Conservation (phyloP, 2,888 invertebrate genomes). For the Nemotelus pantherinus region DNA sequence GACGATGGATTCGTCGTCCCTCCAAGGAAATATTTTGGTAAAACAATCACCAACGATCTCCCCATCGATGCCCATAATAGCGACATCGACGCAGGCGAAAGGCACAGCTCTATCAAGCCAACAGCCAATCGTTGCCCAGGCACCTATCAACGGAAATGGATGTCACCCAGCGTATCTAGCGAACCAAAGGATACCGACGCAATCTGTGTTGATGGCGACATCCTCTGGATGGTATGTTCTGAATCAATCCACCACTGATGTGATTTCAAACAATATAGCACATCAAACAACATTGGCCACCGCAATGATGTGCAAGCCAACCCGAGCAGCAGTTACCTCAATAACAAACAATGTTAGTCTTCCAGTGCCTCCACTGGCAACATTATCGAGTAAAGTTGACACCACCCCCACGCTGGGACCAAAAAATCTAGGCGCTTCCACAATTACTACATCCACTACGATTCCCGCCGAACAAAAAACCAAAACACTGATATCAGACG, state of each 20-base stretch:
- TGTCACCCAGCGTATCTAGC: slow-evolving; percentile 34
- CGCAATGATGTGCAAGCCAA: slow-evolving; percentile 39
- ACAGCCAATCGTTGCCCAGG: slow-evolving; percentile 16
- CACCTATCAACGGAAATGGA: slow-evolving; percentile 34
- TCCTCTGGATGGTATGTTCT: slow-evolving; percentile 57
- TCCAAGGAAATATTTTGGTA: slow-evolving; percentile 48
- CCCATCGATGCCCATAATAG: slow-evolving; percentile 49
- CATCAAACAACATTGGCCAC: slow-evolving; percentile 36
- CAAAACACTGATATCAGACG: slow-evolving; percentile 57
- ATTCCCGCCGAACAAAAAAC: slow-evolving; percentile 46
- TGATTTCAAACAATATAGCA: slow-evolving; percentile 49
- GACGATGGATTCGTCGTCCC: slow-evolving; percentile 44
- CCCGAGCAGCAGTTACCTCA: slow-evolving; percentile 52
- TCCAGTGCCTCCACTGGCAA: slow-evolving; percentile 48
- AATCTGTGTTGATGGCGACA: slow-evolving; percentile 64
- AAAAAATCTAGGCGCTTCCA: slow-evolving; percentile 37
- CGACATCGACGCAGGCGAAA: slow-evolving; percentile 51
- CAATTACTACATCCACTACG: slow-evolving; percentile 31
- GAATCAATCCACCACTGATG: slow-evolving; percentile 27
- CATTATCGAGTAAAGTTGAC: slow-evolving; percentile 52
- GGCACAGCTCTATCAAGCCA: slow-evolving; percentile 8
- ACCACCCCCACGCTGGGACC: slow-evolving; percentile 52
- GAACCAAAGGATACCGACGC: slow-evolving; percentile 53
- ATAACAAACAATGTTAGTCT: slow-evolving; percentile 37
- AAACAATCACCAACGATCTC: slow-evolving; percentile 45